Base-by-base conservation (phyloP, 2,888 invertebrate genomes). In the Cataglyphis cursor region DNA sequence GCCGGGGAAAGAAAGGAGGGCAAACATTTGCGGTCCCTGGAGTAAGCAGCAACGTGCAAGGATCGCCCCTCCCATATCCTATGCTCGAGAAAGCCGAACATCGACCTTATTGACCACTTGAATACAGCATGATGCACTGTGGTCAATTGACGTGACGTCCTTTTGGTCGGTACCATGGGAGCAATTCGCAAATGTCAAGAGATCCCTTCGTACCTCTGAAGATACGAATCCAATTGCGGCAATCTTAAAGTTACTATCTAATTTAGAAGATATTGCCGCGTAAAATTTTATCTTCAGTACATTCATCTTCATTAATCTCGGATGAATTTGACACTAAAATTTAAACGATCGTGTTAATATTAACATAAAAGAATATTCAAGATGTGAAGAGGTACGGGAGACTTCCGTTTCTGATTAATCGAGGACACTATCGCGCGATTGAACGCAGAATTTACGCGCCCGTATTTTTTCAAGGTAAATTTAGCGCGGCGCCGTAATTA, bases 31-130 rank as follows among this genome's bases (percentile, higher is more conserved):
- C 81, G 59, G 68, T 48, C 51, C 51, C 48, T 88, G 85, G 91
- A 72, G 83, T 44, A 93, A 91, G 76, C 90, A 88, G 80, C 87
- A 87, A 80, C 92, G 93, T n/a, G 91, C 92, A 62, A 90, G 91
- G 89, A 92, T 91, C n/a, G 92, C 91, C 9, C 93, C 92, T n/a
- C 89, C 92, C 12, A 84, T 87, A 90, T 90, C 31, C 89, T 91
- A 12, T 90, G 90, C 10, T 78, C 84, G 31, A 89, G 91, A 74
- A 90, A 93, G 41, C 88, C 92, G 21, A 91, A 90, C 82, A 90
- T 93, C 66, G 93, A 93, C 84, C 92, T 93, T 82, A 92, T 92
- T 87, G 90, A 92, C 86, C 92, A 90, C 82, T 89, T 92, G 62
- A 92, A 91, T 74, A 86, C 85, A n/a, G 85, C 87, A 8, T 88